Evolutionary conservation across 2,888 invertebrate genomes (phyloP).

Genomic region (Galerucella pusilla): DNA sequence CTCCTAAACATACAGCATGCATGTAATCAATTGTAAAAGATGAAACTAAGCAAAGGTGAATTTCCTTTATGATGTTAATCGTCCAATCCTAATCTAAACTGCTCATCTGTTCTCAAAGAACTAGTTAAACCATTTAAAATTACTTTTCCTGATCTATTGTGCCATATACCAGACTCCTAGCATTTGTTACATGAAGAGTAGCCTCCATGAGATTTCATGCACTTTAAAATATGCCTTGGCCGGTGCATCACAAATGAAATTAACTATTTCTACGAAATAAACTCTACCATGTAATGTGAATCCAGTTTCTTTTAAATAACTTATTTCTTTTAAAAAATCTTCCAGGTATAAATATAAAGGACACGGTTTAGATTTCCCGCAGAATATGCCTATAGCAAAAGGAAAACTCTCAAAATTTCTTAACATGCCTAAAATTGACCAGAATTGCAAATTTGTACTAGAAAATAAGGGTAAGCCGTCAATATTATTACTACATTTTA

Average conservation of each 20-base stretch:
- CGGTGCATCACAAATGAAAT: conserved; percentile 31
- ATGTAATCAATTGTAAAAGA: conserved; percentile 37
- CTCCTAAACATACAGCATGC: conserved; percentile 36
- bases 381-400: not conserved
- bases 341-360: too few relatives aligned
- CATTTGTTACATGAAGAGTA: conserved; percentile 33
- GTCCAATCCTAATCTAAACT: too few relatives aligned
- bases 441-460: conserved; percentile 4
- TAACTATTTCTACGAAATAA: conserved; percentile 10
- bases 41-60: conserved; percentile 3
- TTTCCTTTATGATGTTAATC: too few relatives aligned
- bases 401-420: conserved; percentile 4
- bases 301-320: conserved; percentile 4
- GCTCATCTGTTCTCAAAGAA: too few relatives aligned
- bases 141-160: too few relatives aligned
- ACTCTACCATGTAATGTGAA: conserved; percentile 4
- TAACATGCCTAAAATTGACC: not conserved
- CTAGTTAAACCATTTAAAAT: too few relatives aligned
- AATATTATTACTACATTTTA: not conserved
- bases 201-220: conserved; percentile 29
- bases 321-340: conserved; percentile 2
- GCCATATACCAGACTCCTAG: not conserved
- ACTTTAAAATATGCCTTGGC: conserved; percentile 28
- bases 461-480: conserved; percentile 3
- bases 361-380: too few relatives aligned